Evolutionary conservation across 2,797 vertebrate species (phyloP), one percentile per base, ranked within the genome.

Genomic region (Lagorchestes hirsutus): DNA sequence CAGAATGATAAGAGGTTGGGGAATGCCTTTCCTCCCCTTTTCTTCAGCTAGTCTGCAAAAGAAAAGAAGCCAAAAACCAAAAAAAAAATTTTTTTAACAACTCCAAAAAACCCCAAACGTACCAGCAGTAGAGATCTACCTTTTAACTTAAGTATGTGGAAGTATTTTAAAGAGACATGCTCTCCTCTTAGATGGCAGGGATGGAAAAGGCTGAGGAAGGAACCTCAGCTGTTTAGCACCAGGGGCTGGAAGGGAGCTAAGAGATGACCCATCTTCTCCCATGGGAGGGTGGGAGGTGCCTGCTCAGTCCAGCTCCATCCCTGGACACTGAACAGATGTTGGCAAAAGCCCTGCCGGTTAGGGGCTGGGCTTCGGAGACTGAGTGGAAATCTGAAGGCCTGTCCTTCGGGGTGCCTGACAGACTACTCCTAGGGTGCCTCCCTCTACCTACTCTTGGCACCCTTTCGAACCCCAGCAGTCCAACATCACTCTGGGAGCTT

Each of bases 31-130:
- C 11, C 93, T 90, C 90, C 55, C 91, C 96, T 96, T 96, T 97
- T 97, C 98, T 97, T 98, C 98, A 98, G 98, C 97, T 98, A 94
- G 98, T 98, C 87, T 57, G 57, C 59, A 94, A 90, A 97, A 59
- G 93, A 92, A 52, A 59, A 62, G 24, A 22, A 90, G 40, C 5
- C 13, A 50, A 82, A 40, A 87, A 0, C 57, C 54, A 87, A 54
- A 40, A 59, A 59, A 16, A 54, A 52, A 56, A 34, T 0, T 54
- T 52, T 16, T 1, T 12, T 9, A 54, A 55, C 31, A 87, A 56
- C 28, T 16, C 12, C 29, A 90, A n/a, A 59, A 91, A 34, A 67
- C 59, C 67, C 18, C 54, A 1, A 55, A 27, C 1, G 93, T 96
- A 8, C 92, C 55, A 27, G 95, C 95, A 97, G 94, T 92, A 92